Conservation (phyloP, 2,888 invertebrate species). For the Therioaphis trifolii region DNA sequence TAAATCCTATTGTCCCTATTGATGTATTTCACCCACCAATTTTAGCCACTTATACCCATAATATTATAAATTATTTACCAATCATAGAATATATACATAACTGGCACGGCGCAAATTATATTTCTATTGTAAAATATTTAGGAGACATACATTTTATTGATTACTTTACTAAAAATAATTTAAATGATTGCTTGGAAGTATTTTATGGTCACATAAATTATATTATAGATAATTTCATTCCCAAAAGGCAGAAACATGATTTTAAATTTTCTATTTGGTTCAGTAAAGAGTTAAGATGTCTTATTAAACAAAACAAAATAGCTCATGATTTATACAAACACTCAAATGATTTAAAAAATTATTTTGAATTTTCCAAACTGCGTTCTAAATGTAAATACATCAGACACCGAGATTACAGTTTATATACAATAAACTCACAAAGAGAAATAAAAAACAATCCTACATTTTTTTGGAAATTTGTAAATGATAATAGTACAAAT, state of each 20-base stretch:
- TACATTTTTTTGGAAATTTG: slow-evolving; percentile 10
- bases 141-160: neutral
- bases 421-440: neutral
- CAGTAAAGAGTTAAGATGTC: neutral
- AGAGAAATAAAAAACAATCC: neutral
- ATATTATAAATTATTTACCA: no score
- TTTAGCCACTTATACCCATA: no score
- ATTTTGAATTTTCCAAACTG: neutral
- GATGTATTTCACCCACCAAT: no score
- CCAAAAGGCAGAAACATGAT: neutral
- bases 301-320: neutral
- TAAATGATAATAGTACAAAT: neutral
- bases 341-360: neutral
- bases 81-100: neutral
- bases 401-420: neutral
- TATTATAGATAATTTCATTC: neutral
- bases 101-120: neutral
- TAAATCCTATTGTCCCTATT: no score
- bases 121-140: slow-evolving; percentile 5
- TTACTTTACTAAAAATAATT: neutral
- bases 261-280: neutral
- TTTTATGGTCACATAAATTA: neutral
- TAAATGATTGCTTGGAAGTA: neutral
- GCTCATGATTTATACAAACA: neutral
- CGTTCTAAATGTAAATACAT: neutral